These are phyloP conservation scores for Formica aserva DNA, from an alignment of 2,888 invertebrate genomes.

Conservation along the genomic window DNA sequence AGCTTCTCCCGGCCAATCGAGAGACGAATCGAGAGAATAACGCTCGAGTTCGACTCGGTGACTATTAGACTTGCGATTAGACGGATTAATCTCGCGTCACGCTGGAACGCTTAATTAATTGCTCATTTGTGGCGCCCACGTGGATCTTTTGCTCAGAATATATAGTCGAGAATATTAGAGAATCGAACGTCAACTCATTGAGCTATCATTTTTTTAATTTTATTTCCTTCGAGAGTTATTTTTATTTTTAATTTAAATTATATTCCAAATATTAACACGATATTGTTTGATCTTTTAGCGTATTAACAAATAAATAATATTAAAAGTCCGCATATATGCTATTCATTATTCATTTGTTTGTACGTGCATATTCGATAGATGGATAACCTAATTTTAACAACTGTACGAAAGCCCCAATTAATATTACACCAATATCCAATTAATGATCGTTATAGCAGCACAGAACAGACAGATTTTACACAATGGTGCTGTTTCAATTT, in stretches of 20 bases:
- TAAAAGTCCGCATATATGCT: background rate
- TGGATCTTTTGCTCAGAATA: background rate
- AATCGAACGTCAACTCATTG: background rate
- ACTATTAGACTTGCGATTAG: slow-evolving; percentile 44
- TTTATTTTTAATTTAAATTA: background rate
- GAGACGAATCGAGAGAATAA: slow-evolving; percentile 38
- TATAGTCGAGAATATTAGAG: background rate
- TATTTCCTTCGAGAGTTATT: background rate
- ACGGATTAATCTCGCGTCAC: slow-evolving; percentile 43
- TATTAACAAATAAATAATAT: background rate
- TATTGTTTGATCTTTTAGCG: background rate
- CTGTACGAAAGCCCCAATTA: slow-evolving; percentile 27
- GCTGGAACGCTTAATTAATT: slow-evolving; percentile 39
- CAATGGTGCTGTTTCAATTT: slow-evolving; percentile 40
- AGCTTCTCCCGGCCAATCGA: slow-evolving; percentile 38
- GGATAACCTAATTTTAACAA: slow-evolving; percentile 13
- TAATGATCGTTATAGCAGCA: background rate
- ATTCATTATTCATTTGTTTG: background rate
- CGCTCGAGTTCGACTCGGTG: slow-evolving; percentile 39
- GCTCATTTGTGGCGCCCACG: slow-evolving; percentile 12
- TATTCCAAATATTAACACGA: background rate
- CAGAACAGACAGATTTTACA: slow-evolving; percentile 18
- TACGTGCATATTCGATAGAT: background rate
- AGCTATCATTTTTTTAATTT: background rate
- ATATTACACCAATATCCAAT: slow-evolving; percentile 24